Evolutionary conservation across 2,797 vertebrate genomes (phyloP).

Genomic region (Gymnoscopelus microlampas): DNA sequence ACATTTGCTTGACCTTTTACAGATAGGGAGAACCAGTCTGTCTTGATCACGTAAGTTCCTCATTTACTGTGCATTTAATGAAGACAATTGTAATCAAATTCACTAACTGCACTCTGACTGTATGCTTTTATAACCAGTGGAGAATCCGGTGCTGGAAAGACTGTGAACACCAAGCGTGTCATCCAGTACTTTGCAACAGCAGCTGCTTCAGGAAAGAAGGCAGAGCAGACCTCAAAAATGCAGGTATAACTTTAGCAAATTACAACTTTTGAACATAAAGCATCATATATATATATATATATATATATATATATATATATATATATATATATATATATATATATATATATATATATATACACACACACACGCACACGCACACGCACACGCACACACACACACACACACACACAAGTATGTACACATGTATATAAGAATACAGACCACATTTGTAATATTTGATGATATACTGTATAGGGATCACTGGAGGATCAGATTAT

Average conservation of each 20-base stretch:
- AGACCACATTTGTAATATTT: too few relatives aligned
- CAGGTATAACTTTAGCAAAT: background rate
- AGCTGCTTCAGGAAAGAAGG: conserved; percentile 67
- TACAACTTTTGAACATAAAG: too few relatives aligned
- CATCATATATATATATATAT: too few relatives aligned
- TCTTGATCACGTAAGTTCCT: conserved; percentile 87
- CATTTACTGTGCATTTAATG: background rate
- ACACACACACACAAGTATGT: too few relatives aligned
- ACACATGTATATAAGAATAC: too few relatives aligned
- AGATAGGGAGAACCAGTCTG: conserved; percentile 89
- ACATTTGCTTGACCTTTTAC: conserved; percentile 38
- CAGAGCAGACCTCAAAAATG: conserved; percentile 40
- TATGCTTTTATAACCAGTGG: conserved; percentile 22
- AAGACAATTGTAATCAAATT: background rate
- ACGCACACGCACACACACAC: too few relatives aligned
- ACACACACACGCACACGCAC: too few relatives aligned
- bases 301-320: too few relatives aligned
- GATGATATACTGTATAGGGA: conserved; percentile 73
- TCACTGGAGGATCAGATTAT: conserved; percentile 86
- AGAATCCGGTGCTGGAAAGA: conserved; percentile 72
- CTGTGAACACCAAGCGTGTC: conserved; percentile 85
- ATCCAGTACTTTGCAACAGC: conserved; percentile 50
- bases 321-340: too few relatives aligned
- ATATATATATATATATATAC: too few relatives aligned
- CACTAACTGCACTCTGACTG: background rate